A percentile compares a stretch with the other conserved stretches of the same genome.
These are phyloP conservation scores for Caenorhabditis angaria DNA, from an alignment of 2,888 invertebrate species.

Conservation along the genomic window DNA sequence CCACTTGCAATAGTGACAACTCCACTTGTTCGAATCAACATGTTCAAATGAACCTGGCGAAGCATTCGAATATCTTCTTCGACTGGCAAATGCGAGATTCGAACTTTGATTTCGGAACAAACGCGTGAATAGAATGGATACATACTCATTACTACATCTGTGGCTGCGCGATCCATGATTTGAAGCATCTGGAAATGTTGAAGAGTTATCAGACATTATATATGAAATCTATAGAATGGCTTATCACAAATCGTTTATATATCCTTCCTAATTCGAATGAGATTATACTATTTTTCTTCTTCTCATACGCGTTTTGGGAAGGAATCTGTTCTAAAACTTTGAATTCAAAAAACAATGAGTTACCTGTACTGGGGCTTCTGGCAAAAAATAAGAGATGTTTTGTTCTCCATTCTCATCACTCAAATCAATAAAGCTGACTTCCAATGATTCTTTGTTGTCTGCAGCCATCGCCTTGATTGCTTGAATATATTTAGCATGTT, in stretches of 20 bases:
- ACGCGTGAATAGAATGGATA: slow-evolving; percentile 96
- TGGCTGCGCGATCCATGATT: slow-evolving; percentile 74
- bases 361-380: slow-evolving; percentile 85
- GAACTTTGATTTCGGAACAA: slow-evolving; percentile 82
- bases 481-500: slow-evolving; percentile 62
- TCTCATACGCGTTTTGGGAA: slow-evolving; percentile 1
- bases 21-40: slow-evolving; percentile 89
- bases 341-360: slow-evolving; percentile 8
- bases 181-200: slow-evolving; percentile 57
- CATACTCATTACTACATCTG: slow-evolving; percentile 85
- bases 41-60: slow-evolving; percentile 83
- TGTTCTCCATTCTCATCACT: slow-evolving; percentile 85
- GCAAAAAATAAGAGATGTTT: slow-evolving; percentile 92
- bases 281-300: neutral
- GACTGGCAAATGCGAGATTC: slow-evolving; percentile 92
- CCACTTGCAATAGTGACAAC: slow-evolving; percentile 94
- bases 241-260: slow-evolving; percentile 15
- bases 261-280: slow-evolving; percentile 2
- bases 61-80: slow-evolving; percentile 94
- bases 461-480: slow-evolving; percentile 68
- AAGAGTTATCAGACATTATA: slow-evolving; percentile 8
- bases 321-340: neutral
- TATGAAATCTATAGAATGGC: slow-evolving; percentile 3
- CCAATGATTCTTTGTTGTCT: slow-evolving; percentile 82
- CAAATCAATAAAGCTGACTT: slow-evolving; percentile 86